Evolutionary conservation across 2,797 vertebrate genomes (phyloP).

Genomic region (Trematomus bernacchii): DNA sequence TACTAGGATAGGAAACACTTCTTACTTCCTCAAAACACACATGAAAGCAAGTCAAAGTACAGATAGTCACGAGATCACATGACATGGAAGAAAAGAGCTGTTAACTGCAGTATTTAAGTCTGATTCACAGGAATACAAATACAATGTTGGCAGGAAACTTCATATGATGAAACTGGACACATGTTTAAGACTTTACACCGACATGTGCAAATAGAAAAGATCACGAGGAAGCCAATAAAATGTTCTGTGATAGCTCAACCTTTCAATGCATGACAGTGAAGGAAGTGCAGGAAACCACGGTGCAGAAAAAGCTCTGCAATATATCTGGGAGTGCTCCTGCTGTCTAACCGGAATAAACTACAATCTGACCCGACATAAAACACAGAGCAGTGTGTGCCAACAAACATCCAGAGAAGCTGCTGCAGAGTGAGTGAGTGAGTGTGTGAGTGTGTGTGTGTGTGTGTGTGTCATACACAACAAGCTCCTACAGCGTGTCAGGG

Average conservation of each 20-base stretch:
- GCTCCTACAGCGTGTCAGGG: slow-evolving; percentile 3
- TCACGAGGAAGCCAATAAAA: slow-evolving; percentile 25
- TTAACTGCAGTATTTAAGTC: neutral
- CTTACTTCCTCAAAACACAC: slow-evolving; percentile 64
- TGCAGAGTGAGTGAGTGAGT: too few species aligned
- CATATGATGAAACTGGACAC: slow-evolving; percentile 1
- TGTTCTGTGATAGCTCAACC: slow-evolving; percentile 30
- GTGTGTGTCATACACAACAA: too few species aligned
- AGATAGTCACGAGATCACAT: slow-evolving; percentile 44
- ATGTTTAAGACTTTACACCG: slow-evolving; percentile 15
- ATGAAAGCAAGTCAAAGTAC: slow-evolving; percentile 52
- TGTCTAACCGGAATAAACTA: slow-evolving; percentile 50
- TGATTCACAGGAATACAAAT: slow-evolving; percentile 4
- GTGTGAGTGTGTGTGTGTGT: too few species aligned
- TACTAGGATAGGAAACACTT: slow-evolving; percentile 11
- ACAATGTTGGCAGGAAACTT: slow-evolving; percentile 7
- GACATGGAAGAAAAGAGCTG: slow-evolving; percentile 11
- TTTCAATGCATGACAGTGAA: slow-evolving; percentile 25
- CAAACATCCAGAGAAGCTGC: slow-evolving; percentile 34
- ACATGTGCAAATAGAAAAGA: slow-evolving; percentile 35
- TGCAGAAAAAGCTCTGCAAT: slow-evolving; percentile 11
- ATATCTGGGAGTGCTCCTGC: slow-evolving; percentile 33
- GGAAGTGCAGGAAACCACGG: slow-evolving; percentile 25
- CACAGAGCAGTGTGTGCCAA: slow-evolving; percentile 18
- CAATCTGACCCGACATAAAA: slow-evolving; percentile 54